Percentiles rank a stretch among this genome's conserved stretches.
Conservation (phyloP, 1,140 invertebrate species). For the Cyclargus thomasi region DNA sequence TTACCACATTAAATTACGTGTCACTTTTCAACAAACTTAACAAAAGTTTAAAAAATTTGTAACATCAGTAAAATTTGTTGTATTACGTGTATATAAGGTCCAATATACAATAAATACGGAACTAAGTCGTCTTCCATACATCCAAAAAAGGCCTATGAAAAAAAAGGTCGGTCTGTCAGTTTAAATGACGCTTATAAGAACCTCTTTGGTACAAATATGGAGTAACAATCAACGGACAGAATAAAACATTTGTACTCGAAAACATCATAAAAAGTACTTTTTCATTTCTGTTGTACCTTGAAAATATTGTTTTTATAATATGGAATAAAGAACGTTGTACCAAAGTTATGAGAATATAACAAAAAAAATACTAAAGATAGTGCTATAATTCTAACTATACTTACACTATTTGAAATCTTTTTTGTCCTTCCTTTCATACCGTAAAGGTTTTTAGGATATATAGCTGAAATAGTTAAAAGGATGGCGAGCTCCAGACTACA, state of each 20-base stretch:
- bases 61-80: background rate
- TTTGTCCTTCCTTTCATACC: too few relatives aligned
- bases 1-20: conserved; percentile 7
- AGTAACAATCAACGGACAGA: background rate
- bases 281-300: too few relatives aligned
- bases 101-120: background rate
- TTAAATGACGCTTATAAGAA: background rate
- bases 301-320: too few relatives aligned
- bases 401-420: too few relatives aligned
- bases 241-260: background rate
- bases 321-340: too few relatives aligned
- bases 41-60: background rate
- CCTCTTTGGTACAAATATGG: background rate
- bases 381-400: too few relatives aligned
- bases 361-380: too few relatives aligned
- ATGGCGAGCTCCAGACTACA: too few relatives aligned
- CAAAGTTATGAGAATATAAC: too few relatives aligned
- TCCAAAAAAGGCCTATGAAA: background rate
- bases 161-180: background rate
- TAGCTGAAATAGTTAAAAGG: too few relatives aligned
- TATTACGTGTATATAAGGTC: background rate
- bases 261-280: background rate
- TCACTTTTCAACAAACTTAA: background rate
- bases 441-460: too few relatives aligned
- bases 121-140: background rate